These are phyloP conservation scores for Gephyroberyx darwinii DNA, from an alignment of 2,797 vertebrate species.

Conservation along the genomic window DNA sequence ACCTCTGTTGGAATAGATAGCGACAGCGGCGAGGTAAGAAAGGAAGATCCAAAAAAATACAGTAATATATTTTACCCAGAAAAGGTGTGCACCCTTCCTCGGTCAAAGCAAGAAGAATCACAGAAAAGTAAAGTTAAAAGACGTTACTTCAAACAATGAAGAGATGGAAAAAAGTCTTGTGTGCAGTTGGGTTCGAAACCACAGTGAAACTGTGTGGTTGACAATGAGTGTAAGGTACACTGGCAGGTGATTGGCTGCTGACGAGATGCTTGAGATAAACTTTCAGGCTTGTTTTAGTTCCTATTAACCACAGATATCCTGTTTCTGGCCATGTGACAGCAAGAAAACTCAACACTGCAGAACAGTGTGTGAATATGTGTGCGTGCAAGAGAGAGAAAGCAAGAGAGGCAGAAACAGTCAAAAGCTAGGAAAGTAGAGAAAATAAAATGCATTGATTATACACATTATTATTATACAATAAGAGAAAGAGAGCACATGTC, in stretches of 20 bases:
- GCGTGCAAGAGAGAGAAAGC: constrained; percentile 15
- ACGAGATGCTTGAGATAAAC: constrained; percentile 77
- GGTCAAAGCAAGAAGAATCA: not conserved
- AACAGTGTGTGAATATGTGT: constrained; percentile 38
- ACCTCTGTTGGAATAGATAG: constrained; percentile 82
- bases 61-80: not conserved
- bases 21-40: constrained; percentile 13
- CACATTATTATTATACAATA: not conserved
- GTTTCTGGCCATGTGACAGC: constrained; percentile 79
- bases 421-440: not conserved
- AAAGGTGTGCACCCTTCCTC: not conserved
- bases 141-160: constrained; percentile 30
- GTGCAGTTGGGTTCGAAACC: constrained; percentile 77
- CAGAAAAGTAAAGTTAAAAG: constrained; percentile 30
- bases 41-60: not conserved
- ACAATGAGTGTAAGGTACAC: constrained; percentile 81
- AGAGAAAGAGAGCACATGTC: not conserved
- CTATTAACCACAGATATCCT: constrained; percentile 85
- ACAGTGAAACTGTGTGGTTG: constrained; percentile 76
- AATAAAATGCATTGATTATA: constrained; percentile 12
- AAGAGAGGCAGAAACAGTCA: constrained; percentile 3
- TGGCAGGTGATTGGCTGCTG: constrained; percentile 85
- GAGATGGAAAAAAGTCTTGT: constrained; percentile 59
- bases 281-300: constrained; percentile 78
- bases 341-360: constrained; percentile 52